Evolutionary conservation across 2,888 invertebrate species (phyloP).

Genomic region (Agrotis exclamationis): DNA sequence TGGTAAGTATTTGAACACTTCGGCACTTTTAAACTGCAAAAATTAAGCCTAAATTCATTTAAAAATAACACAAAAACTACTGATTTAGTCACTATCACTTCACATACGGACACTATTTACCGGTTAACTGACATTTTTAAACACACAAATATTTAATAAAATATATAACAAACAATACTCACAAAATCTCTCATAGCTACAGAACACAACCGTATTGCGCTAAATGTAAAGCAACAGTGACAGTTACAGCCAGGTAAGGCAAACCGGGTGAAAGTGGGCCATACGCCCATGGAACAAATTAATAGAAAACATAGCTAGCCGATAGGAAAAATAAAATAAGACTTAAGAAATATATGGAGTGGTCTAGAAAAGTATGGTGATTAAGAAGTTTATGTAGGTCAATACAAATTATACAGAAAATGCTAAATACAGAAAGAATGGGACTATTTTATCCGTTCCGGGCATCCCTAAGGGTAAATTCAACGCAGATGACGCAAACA

Average conservation of each 20-base stretch:
- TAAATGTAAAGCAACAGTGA: slow-evolving; percentile 56
- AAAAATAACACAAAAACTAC: neutral
- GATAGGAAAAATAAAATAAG: slow-evolving; percentile 54
- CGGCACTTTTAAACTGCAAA: neutral
- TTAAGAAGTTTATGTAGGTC: slow-evolving; percentile 8
- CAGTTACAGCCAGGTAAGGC: slow-evolving; percentile 69
- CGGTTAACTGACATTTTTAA: slow-evolving; percentile 7
- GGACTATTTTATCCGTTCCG: too few relatives aligned
- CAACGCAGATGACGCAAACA: too few relatives aligned
- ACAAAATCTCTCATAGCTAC: slow-evolving; percentile 74
- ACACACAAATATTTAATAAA: neutral
- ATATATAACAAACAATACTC: slow-evolving; percentile 60
- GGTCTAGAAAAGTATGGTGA: slow-evolving; percentile 10
- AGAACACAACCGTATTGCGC: slow-evolving; percentile 58
- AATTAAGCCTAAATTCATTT: neutral
- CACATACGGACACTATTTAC: slow-evolving; percentile 13
- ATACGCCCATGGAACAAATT: slow-evolving; percentile 66
- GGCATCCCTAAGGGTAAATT: too few relatives aligned
- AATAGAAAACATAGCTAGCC: slow-evolving; percentile 53
- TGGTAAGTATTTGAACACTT: neutral
- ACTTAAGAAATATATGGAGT: slow-evolving; percentile 47
- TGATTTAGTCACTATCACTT: slow-evolving; percentile 6
- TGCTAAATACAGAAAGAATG: neutral
- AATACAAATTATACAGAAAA: neutral
- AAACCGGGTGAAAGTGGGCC: slow-evolving; percentile 80